Evolutionary conservation across 2,888 invertebrate genomes (phyloP), one percentile per base, ranked within the genome.

Genomic region (Liposcelis brunnea): DNA sequence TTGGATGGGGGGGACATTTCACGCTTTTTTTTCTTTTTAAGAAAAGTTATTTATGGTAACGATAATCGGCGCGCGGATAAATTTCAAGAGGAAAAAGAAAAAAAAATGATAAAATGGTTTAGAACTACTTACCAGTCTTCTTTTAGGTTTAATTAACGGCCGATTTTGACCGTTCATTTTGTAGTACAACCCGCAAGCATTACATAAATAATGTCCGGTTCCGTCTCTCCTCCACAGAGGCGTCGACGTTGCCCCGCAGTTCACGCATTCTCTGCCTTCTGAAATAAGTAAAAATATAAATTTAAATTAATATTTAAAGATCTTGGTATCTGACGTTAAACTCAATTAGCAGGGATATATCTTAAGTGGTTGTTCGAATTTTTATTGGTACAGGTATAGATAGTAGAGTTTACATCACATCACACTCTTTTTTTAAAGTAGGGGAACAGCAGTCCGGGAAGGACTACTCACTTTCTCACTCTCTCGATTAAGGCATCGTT

Each of bases 141-240:
- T 82, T 74, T 97, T 95, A 62, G 97, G 95, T 77, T 97, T 97
- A 72, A 95, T 94, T 61, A 98, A 80, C 49, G 97, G 97, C 66
- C 97, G 73, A 68, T 94, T 95, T 67, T 93, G 90, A 59, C 97
- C 97, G 69, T 98, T 98, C 94, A 97, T 97, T 75, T 97, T 97
- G 75, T 95, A 94, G 73, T 98, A 98, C 56, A 98, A 80, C 57
- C 97, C 98, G 68, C 98, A 98, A 55, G 98, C 98, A 55, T 66
- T 66, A 58, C 66, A 66, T 54, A 78, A 77, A 72, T 95, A 97
- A 66, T 89, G 91, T 40, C 95, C 97, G 54, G 94, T 94, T 54
- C 95, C 94, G 67, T 98, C 97, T 58, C 98, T 75, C 62, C 98
- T 75, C 98, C 98, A 98, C 50, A 98, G 74, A 14, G 98, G 97